phyloP scores from a whole-genome alignment of 2,113 vertebrate species.

The Otus sunia region DNA sequence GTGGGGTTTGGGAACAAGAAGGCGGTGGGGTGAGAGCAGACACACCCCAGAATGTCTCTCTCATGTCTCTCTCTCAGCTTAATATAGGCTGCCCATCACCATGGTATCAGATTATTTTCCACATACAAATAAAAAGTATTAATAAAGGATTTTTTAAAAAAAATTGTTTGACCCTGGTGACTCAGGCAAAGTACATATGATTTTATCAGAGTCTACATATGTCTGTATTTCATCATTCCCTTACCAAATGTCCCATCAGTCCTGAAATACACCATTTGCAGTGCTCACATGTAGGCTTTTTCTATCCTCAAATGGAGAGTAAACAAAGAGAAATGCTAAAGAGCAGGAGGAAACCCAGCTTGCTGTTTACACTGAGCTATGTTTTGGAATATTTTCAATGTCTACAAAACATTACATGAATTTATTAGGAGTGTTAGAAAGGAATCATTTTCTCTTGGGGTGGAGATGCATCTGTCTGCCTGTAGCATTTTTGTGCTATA shows the following conservation, averaged over 20 bases:
- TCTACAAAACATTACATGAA: not conserved
- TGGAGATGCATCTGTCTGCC: not conserved
- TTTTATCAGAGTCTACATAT: not conserved
- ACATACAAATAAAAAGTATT: not conserved
- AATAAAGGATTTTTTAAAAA: not conserved
- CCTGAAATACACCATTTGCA: not conserved
- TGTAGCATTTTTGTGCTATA: not conserved
- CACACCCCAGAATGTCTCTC: not conserved
- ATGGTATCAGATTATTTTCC: slow-evolving; percentile 26
- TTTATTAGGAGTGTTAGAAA: slow-evolving; percentile 5
- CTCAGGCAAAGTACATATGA: not conserved
- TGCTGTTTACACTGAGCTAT: slow-evolving; percentile 18
- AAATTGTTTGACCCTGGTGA: not conserved
- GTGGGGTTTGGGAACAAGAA: not conserved
- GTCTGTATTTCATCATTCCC: not conserved
- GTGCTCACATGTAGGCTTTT: slow-evolving; percentile 25
- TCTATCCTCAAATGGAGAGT: slow-evolving; percentile 10
- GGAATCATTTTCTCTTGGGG: not conserved
- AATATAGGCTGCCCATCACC: not conserved
- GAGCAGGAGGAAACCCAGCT: not conserved
- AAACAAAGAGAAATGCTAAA: slow-evolving; percentile 38
- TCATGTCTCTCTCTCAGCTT: not conserved
- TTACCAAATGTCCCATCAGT: not conserved
- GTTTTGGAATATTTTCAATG: slow-evolving; percentile 39
- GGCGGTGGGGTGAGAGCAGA: not conserved